These are phyloP conservation scores for Steinernema carpocapsae DNA, from an alignment of 2,888 invertebrate species.

Conservation along the genomic window DNA sequence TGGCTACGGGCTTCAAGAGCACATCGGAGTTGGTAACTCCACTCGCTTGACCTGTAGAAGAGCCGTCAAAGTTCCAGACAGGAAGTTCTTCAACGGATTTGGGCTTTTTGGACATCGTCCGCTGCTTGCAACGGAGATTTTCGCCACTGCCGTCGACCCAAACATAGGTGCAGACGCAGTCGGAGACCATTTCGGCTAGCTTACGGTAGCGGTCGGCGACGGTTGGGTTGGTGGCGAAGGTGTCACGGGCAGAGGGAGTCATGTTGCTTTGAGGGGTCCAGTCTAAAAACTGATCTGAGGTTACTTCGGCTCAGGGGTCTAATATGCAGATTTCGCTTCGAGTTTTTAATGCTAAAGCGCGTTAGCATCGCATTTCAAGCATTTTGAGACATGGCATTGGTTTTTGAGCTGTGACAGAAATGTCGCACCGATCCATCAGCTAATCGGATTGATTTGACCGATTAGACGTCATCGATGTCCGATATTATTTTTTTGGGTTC, in stretches of 20 bases:
- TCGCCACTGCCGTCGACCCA: background rate
- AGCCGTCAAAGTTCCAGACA: conserved; percentile 73
- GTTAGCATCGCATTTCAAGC: too few relatives aligned
- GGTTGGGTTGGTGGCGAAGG: background rate
- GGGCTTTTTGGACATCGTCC: background rate
- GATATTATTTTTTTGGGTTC: too few relatives aligned
- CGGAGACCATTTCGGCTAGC: background rate
- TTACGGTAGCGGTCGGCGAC: conserved; percentile 11
- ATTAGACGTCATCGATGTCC: too few relatives aligned
- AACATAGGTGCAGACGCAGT: conserved; percentile 4
- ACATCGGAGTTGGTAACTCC: conserved; percentile 69
- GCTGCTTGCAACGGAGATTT: conserved; percentile 2
- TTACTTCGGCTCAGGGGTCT: too few relatives aligned
- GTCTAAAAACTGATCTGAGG: too few relatives aligned
- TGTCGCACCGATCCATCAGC: too few relatives aligned
- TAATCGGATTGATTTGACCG: too few relatives aligned
- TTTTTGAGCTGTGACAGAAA: too few relatives aligned
- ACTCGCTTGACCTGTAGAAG: conserved; percentile 81
- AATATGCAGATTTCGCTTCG: too few relatives aligned
- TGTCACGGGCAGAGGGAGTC: background rate
- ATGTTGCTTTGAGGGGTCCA: background rate
- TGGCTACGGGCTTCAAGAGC: conserved; percentile 65
- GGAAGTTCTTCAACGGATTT: background rate
- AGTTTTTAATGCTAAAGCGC: too few relatives aligned
- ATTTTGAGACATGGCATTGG: too few relatives aligned